Base-by-base conservation (phyloP, 2,888 invertebrate species). In the Dorcus parallelipipedus region DNA sequence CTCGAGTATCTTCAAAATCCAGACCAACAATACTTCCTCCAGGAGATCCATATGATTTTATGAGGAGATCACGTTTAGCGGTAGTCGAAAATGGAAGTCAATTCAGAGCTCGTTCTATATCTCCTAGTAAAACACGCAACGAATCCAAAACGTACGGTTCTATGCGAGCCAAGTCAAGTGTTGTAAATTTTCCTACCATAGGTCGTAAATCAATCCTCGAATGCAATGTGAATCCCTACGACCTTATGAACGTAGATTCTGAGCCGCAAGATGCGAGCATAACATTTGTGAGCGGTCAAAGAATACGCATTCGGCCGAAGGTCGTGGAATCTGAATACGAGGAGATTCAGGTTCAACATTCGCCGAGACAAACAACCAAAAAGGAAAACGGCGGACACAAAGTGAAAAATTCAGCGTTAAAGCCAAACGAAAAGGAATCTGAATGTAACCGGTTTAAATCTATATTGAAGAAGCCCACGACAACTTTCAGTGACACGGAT, bases 221-320 rank as follows among this genome's bases (percentile, higher is more conserved):
- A 68, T 93, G 92, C 79, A 86, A 90, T 74, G 89, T 93, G 42
- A 93, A 92, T 77, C 91, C 93, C 3, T 93, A 93, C 73, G 89
- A 91, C 65, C 81, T 93, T 72, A 86, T 92, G 68, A 86, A 89
- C 5, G 65, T 70, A 10, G 71, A 81, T 74, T 62, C 71, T 63
- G 65, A 67, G 10, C 48, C 47, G 7, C 66, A 67, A 61, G 69
- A 69, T 52, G 52, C 71, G n/a, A 71, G 70, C 55, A 72, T 77
- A 38, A 74, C 74, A 9, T 64, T 74, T 43, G 73, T 77, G 8
- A 76, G 73, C 59, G 76, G 76, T 41, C 76, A 78, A 66, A 71
- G 81, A 71, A 74, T 81, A 73, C 65, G 81, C 72, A 62, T 76
- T 67, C 58, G 80, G 71, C 75, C 81, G 68, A 70, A 76, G 70